Base-by-base conservation (phyloP, 2,888 invertebrate genomes). In the Limnephilus rhombicus region DNA sequence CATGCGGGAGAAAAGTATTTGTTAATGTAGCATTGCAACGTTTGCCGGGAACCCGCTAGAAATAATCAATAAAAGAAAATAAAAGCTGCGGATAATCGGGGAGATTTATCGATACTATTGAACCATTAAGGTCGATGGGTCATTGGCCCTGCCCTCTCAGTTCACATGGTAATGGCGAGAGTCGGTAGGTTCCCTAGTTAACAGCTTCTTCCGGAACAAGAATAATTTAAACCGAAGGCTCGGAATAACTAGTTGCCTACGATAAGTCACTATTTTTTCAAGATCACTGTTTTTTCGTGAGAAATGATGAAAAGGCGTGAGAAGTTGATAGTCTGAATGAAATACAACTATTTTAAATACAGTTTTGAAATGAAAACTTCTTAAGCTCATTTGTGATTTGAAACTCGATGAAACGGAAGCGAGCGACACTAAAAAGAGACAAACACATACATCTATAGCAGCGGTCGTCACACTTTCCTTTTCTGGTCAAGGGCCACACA, bases 51-150 rank as follows among this genome's bases (percentile, higher is more conserved):
- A 37, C 37, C 3, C 3, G 37, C 37, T 37, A 37, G 37, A n/a
- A n/a, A n/a, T 37, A 37, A 37, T 37, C 37, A 37, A 37, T 18
- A 68, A 49, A 49, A 15, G 15, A 49, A 68, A 68, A 68, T 68
- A 68, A 68, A 68, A 68, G 68, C 68, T 24, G 68, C 5, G 24
- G 7, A 24, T 31, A 68, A 68, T 68, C 68, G 68, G 18, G 12
- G 82, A 82, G 82, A 82, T 82, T 34, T 82, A 82, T 82, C 29
- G 34, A 15, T 31, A 15, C 29, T 13, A 82, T 34, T 82, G 29
- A 34, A 82, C 82, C 68, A n/a, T 82, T 31, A 31, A 82, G 82
- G 82, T 82, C 82, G 34, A 13, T 82, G 82, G 82, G 18, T 31
- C 82, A 34, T 82, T 31, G 34, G 34, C 82, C 82, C 31, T 82